Conservation (phyloP, 2,888 invertebrate species). For the Diadegma fenestrale region DNA sequence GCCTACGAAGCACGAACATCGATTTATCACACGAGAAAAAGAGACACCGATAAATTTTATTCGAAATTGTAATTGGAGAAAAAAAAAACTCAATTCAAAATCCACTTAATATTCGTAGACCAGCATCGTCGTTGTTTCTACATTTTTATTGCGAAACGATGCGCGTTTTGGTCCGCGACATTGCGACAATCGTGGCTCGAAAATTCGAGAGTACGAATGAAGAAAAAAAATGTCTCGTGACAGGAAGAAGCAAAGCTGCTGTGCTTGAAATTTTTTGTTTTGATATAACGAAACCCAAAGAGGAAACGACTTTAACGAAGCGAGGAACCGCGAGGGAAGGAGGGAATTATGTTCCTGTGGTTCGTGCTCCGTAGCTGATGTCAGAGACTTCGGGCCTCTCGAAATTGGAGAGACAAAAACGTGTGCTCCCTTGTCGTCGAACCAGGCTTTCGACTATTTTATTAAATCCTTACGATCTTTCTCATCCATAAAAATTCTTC, state of each 20-base stretch:
- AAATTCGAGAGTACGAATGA: background rate
- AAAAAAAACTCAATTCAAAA: background rate
- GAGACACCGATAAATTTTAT: background rate
- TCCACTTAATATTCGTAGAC: no score
- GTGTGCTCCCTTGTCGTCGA: constrained; percentile 27
- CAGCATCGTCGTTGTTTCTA: no score
- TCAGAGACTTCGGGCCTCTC: constrained; percentile 16
- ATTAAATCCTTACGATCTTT: background rate
- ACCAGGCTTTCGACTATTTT: background rate
- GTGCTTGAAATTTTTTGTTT: constrained; percentile 19
- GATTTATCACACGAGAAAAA: constrained; percentile 32
- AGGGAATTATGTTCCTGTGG: constrained; percentile 7
- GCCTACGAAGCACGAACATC: constrained; percentile 61
- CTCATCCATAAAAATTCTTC: constrained; percentile 23
- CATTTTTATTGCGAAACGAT: background rate
- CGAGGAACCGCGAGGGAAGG: constrained; percentile 44
- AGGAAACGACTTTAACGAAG: constrained; percentile 57
- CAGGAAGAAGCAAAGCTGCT: constrained; percentile 23
- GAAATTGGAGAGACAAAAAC: constrained; percentile 29
- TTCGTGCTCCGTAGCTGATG: background rate
- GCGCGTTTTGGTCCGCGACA: background rate
- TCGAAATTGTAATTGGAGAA: background rate
- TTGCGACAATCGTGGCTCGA: background rate
- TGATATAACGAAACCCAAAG: constrained; percentile 31
- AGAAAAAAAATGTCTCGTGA: constrained; percentile 12